Evolutionary conservation across 64 coral and sea anemone species (phyloP), one percentile per base, ranked within the genome.

Genomic region (Dendronephthya gigantea): DNA sequence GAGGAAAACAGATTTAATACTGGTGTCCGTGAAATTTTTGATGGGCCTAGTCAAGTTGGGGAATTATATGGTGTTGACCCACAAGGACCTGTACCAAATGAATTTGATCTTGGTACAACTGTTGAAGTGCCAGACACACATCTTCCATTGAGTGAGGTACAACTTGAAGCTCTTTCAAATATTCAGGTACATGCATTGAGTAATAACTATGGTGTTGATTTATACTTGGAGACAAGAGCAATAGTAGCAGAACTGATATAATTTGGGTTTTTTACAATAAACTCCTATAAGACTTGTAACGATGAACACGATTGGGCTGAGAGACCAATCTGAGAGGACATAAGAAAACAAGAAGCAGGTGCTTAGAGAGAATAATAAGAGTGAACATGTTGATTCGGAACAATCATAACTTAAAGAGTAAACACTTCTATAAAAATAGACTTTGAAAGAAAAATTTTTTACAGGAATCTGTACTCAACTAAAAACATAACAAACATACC

Each of bases 11-110:
- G 11, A 1, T 17, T 25, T 30, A 58, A 48, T 92, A 90, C 89
- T 28, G 69, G 81, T 90, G 89, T 81, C 9, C 25, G 75, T 7
- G 88, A 90, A 37, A 33, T 90, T 35, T 90, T 90, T 84, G 84
- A 85, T 41, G 29, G 59, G 19, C 82, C 83, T 50, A 47, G 83
- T 29, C 23, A 17, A 74, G 17, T 74, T 74, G 68, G 30, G 10
- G 14, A 74, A 35, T 30, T 74, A 35, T 74, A 74, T 0, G 68
- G 68, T 13, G 13, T 74, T 35, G 68, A 74, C 30, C 68, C 68
- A 30, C n/a, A 74, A 1, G 68, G 68, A 74, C 68, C 68, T 59
- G 81, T 84, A 69, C 30, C 30, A 43, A 90, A 69, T 68, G 47
- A 37, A 34, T 90, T 86, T 86, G 85, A 87, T 87, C n/a, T 91